Evolutionary conservation across 2,113 vertebrate genomes (phyloP).

Genomic region (Trichomycterus rosablanca): DNA sequence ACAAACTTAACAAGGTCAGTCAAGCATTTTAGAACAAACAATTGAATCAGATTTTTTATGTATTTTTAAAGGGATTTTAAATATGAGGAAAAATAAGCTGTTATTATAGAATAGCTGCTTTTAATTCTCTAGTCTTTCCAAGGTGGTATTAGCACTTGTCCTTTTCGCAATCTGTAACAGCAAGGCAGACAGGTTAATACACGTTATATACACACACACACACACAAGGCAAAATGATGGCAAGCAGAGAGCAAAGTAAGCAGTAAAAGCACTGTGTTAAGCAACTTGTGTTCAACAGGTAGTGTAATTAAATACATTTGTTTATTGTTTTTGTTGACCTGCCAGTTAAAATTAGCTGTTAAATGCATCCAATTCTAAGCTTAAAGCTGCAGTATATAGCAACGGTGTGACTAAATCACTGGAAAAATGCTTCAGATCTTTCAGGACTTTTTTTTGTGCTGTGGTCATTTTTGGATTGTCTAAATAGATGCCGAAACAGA

Average conservation of each 20-base stretch:
- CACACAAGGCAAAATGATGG: conserved; percentile 13
- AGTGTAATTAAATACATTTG: too few species aligned
- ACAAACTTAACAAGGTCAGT: conserved; percentile 37
- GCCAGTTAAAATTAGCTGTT: too few species aligned
- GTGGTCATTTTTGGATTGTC: too few species aligned
- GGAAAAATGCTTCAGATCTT: too few species aligned
- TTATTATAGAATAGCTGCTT: conserved; percentile 38
- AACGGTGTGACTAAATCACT: too few species aligned
- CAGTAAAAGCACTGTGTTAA: conserved; percentile 24
- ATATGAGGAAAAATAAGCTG: conserved; percentile 45
- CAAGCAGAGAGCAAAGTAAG: conserved; percentile 31
- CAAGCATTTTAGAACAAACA: conserved; percentile 35
- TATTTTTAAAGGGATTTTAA: conserved; percentile 25
- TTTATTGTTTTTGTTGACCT: too few species aligned
- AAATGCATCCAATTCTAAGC: too few species aligned
- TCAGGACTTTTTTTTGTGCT: too few species aligned
- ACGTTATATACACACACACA: conserved; percentile 55
- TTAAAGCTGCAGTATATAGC: too few species aligned
- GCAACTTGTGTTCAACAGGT: too few species aligned
- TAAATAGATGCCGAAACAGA: too few species aligned
- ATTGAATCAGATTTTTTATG: conserved; percentile 42
- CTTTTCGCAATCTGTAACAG: conserved; percentile 88
- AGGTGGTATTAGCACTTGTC: conserved; percentile 67
- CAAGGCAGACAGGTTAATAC: conserved; percentile 98
- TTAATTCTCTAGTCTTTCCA: conserved; percentile 69